A percentile compares a stretch with the other conserved stretches of the same genome.
Evolutionary conservation across 2,113 vertebrate genomes (phyloP).

Genomic region (Esox niger): DNA sequence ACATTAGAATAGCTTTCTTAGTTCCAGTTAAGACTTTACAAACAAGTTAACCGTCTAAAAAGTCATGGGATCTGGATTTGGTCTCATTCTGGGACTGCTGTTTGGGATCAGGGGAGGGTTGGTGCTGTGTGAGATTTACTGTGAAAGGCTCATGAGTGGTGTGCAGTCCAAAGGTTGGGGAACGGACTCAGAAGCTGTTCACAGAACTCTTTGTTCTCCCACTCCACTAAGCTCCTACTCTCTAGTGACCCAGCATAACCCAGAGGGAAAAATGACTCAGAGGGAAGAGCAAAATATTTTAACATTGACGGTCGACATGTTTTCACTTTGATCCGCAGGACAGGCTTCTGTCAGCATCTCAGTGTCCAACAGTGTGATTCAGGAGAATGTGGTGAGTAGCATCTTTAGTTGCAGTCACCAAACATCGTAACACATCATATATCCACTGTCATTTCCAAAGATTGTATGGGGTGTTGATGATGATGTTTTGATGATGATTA

Average conservation of each 20-base stretch:
- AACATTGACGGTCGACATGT: not conserved
- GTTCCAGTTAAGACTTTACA: no score
- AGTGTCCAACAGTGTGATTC: slow-evolving; percentile 88
- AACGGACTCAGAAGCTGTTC: not conserved
- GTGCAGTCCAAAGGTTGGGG: not conserved
- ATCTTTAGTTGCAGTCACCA: not conserved
- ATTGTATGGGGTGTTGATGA: not conserved
- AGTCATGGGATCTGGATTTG: no score
- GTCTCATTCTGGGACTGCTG: not conserved
- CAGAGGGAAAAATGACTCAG: no score
- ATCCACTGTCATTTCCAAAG: not conserved
- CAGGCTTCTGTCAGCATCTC: slow-evolving; percentile 88
- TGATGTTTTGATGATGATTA: slow-evolving; percentile 7
- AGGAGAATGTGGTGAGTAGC: slow-evolving; percentile 84
- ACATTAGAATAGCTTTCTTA: no score
- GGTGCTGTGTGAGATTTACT: not conserved
- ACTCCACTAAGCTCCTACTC: no score
- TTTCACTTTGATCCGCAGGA: slow-evolving; percentile 62
- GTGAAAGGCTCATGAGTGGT: not conserved
- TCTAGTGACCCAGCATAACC: no score
- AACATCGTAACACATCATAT: not conserved
- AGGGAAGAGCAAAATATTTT: not conserved
- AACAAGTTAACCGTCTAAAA: no score
- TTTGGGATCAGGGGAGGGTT: not conserved
- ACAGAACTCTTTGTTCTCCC: not conserved